phyloP scores from a whole-genome alignment of 2,797 vertebrate species.

The Pelobates cultripes region DNA sequence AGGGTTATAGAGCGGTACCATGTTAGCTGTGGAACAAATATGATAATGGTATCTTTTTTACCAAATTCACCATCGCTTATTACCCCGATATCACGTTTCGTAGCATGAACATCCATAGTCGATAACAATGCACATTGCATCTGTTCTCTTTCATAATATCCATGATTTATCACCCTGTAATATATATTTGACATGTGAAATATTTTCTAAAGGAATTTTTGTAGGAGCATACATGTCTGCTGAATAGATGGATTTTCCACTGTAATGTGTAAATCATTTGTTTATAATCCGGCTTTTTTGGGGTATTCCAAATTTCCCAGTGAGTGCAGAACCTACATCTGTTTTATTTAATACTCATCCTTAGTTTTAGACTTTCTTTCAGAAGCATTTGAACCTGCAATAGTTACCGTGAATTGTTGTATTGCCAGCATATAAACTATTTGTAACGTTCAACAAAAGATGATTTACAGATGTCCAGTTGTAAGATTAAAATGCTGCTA shows the following conservation, averaged over 20 bases:
- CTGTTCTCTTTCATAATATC: background rate
- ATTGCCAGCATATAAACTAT: too few relatives aligned
- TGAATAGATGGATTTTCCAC: background rate
- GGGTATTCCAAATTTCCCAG: background rate
- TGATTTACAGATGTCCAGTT: too few relatives aligned
- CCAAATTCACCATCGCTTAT: background rate
- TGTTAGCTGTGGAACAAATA: background rate
- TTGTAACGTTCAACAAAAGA: too few relatives aligned
- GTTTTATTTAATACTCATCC: background rate
- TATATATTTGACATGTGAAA: conserved; percentile 12
- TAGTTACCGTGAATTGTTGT: too few relatives aligned
- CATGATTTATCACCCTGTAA: background rate
- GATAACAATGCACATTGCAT: background rate
- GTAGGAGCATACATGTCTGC: background rate
- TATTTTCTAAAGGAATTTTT: background rate
- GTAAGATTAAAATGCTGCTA: too few relatives aligned
- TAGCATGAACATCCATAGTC: background rate
- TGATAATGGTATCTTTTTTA: background rate
- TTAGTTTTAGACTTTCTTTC: background rate
- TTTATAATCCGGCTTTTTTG: background rate
- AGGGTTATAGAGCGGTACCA: background rate
- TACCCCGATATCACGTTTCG: background rate
- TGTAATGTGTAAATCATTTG: background rate
- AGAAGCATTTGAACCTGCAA: background rate
- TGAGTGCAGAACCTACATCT: background rate